Evolutionary conservation across 2,797 vertebrate genomes (phyloP), one percentile per base, ranked within the genome.

Genomic region (Myotis planiceps): DNA sequence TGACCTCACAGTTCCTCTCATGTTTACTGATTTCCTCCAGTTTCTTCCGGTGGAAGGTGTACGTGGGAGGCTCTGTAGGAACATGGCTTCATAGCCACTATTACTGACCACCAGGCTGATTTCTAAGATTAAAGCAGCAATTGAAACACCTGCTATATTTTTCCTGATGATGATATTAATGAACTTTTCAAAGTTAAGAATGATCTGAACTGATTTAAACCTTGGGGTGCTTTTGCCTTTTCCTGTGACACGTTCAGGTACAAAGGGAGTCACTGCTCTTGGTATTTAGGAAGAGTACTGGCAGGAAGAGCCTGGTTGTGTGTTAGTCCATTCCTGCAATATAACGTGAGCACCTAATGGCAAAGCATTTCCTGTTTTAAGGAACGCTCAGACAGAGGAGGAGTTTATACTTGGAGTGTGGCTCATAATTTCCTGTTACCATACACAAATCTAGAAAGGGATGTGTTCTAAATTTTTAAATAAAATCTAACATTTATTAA

Each of bases 371-470:
- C 32, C 16, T 47, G 7, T 23, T 34, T 25, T 14, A 71, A 71
- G 12, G 42, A 72, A 10, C 23, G 29, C 69, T 72, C 47, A 16
- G 29, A 71, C 66, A 58, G 27, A 76, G 27, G 25, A 74, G 18
- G 32, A 27, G 12, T 34, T 58, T 60, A 72, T 45, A 27, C 19
- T 84, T 63, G n/a, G n/a, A 84, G 16, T 63, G 55, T 45, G 5
- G 37, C 5, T 47, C 55, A 53, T 32, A 37, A 32, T 80, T 71
- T 90, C 37, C 65, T 29, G 78, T 60, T 65, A 15, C 19, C 14
- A 68, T 49, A 23, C 7, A 51, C 81, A 23, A 85, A n/a, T 90
- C 85, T 90, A 88, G 55, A 86, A 53, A 74, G 49, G 21, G 18
- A 60, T 3, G 1, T 3, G 74, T 79, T 66, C 72, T 88, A 93